phyloP scores from a whole-genome alignment of 2,797 vertebrate genomes.

The Eupleurogrammus muticus region DNA sequence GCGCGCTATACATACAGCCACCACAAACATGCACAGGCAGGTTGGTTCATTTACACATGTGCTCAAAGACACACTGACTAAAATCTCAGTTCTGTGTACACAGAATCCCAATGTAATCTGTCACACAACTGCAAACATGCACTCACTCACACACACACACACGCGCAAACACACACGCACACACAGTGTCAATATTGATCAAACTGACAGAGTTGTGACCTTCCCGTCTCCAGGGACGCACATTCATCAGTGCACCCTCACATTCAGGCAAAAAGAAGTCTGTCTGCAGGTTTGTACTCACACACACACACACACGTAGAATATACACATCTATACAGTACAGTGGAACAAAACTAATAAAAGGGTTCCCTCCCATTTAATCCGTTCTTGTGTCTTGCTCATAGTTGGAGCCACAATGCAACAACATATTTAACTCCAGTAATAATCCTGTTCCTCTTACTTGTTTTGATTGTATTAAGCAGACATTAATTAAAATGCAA shows the following conservation, averaged over 20 bases:
- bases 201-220: slow-evolving; percentile 69
- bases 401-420: background rate
- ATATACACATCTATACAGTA: background rate
- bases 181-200: slow-evolving; percentile 74
- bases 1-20: slow-evolving; percentile 11
- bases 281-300: slow-evolving; percentile 39
- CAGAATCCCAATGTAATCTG: slow-evolving; percentile 62
- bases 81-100: slow-evolving; percentile 62
- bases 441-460: background rate
- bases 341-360: background rate
- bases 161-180: slow-evolving; percentile 23
- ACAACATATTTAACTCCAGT: slow-evolving; percentile 1
- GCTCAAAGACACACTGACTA: slow-evolving; percentile 1
- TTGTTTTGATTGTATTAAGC: slow-evolving; percentile 5
- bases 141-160: slow-evolving; percentile 13
- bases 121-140: slow-evolving; percentile 57
- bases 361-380: slow-evolving; percentile 14
- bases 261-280: slow-evolving; percentile 49
- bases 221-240: slow-evolving; percentile 58
- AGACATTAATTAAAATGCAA: slow-evolving; percentile 7
- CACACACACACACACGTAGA: slow-evolving; percentile 1
- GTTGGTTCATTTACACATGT: background rate
- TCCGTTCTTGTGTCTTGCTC: slow-evolving; percentile 1
- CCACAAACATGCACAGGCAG: background rate
- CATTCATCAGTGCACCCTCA: slow-evolving; percentile 52